Conservation (phyloP, 1,140 invertebrate species). For the Drosophila novamexicana region DNA sequence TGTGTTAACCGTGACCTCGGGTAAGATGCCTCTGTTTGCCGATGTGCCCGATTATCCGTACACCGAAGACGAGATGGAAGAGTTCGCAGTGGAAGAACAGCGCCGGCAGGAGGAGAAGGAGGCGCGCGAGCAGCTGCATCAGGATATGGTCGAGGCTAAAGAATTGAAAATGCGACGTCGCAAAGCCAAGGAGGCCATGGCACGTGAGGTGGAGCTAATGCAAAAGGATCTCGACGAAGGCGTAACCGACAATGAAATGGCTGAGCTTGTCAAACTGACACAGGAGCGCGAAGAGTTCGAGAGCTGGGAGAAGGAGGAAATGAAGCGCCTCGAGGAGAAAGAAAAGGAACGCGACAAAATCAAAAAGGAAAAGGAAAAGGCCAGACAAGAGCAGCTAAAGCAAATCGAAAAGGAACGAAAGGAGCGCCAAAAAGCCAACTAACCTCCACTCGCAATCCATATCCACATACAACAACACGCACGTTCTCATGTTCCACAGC, state of each 20-base stretch:
- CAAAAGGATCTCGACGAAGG: conserved; percentile 61
- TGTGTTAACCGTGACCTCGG: neutral
- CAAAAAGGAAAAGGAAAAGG: conserved; percentile 44
- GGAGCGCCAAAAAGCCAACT: conserved; percentile 23
- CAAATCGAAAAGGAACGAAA: conserved; percentile 9
- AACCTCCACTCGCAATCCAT: neutral
- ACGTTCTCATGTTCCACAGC: neutral
- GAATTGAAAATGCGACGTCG: conserved; percentile 59
- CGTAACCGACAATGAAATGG: conserved; percentile 48
- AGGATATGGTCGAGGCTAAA: conserved; percentile 48
- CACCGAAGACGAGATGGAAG: conserved; percentile 62
- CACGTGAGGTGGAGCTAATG: conserved; percentile 65
- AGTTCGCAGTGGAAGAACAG: conserved; percentile 55
- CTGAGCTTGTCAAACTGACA: conserved; percentile 42
- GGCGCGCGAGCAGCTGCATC: conserved; percentile 45
- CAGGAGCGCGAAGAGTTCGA: conserved; percentile 58
- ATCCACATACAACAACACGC: neutral
- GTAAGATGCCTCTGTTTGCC: conserved; percentile 5
- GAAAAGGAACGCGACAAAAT: conserved; percentile 52
- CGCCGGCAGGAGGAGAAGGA: conserved; percentile 50
- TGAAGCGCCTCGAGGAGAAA: conserved; percentile 53
- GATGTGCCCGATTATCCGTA: conserved; percentile 63
- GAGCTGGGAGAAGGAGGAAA: conserved; percentile 57
- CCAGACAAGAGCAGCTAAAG: conserved; percentile 32
- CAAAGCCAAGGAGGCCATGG: conserved; percentile 60